These are phyloP conservation scores for Vollenhovia emeryi DNA, from an alignment of 1,140 invertebrate species.

Conservation along the genomic window DNA sequence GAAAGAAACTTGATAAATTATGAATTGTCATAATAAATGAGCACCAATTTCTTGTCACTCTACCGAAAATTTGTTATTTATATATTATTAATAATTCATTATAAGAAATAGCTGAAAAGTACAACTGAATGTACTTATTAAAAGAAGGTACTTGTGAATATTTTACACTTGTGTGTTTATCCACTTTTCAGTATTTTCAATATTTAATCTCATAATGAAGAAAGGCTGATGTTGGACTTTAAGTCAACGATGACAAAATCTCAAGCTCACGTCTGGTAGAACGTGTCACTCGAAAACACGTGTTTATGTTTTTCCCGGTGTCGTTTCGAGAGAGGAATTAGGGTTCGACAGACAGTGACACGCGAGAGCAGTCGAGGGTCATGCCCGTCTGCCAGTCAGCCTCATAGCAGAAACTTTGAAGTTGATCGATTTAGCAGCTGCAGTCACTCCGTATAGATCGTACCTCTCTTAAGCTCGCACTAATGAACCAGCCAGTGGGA, in stretches of 20 bases:
- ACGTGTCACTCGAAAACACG: constrained; percentile 79
- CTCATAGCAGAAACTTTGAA: constrained; percentile 40
- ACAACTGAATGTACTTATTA: background rate
- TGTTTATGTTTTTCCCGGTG: constrained; percentile 78
- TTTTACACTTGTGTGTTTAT: background rate
- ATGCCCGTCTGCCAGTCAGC: constrained; percentile 53
- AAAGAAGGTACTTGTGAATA: background rate
- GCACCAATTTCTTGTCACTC: background rate
- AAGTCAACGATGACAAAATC: constrained; percentile 15
- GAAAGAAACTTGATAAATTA: background rate
- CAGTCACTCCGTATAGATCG: constrained; percentile 56
- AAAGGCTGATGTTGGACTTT: constrained; percentile 14
- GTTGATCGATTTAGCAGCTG: constrained; percentile 73
- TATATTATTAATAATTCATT: background rate
- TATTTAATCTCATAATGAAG: background rate
- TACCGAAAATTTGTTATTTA: background rate
- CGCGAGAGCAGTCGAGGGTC: constrained; percentile 47
- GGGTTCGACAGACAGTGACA: constrained; percentile 61
- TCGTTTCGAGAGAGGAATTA: constrained; percentile 66
- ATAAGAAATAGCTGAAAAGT: background rate
- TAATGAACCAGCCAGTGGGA: constrained; percentile 46
- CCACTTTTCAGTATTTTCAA: background rate
- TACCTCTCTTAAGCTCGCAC: constrained; percentile 31
- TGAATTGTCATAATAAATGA: background rate
- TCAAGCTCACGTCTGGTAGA: constrained; percentile 17